These are phyloP conservation scores for Sialia sialis DNA, from an alignment of 2,113 vertebrate genomes.

Conservation along the genomic window DNA sequence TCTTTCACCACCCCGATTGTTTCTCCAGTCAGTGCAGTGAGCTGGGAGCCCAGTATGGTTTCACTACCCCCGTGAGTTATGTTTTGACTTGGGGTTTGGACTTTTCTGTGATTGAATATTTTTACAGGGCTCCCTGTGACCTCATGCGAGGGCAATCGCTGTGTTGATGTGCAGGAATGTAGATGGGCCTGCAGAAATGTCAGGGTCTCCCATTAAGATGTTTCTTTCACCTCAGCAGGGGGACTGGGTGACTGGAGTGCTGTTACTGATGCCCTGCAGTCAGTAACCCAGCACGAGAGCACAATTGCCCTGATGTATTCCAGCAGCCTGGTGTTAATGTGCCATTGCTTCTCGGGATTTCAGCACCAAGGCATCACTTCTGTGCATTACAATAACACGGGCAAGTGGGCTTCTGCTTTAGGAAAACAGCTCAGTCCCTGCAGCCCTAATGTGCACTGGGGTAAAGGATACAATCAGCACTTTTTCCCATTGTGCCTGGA, in stretches of 20 bases:
- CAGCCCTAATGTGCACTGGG: background rate
- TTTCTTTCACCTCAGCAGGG: slow-evolving; percentile 49
- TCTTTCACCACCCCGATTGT: background rate
- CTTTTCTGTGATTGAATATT: slow-evolving; percentile 10
- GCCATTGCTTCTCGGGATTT: slow-evolving; percentile 16
- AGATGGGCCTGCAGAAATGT: slow-evolving; percentile 34
- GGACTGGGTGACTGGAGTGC: background rate
- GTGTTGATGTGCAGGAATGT: slow-evolving; percentile 48
- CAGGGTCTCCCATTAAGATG: slow-evolving; percentile 51
- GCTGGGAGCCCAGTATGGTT: background rate
- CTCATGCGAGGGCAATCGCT: background rate
- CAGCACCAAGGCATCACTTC: slow-evolving; percentile 28
- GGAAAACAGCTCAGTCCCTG: background rate
- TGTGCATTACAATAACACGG: background rate
- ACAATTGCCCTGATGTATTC: background rate
- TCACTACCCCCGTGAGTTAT: background rate
- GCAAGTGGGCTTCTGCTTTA: background rate
- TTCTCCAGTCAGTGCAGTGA: background rate
- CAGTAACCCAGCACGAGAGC: background rate
- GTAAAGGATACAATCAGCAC: background rate
- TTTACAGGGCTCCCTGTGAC: slow-evolving; percentile 4
- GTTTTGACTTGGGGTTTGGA: slow-evolving; percentile 1
- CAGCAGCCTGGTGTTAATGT: slow-evolving; percentile 37
- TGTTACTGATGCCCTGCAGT: background rate
- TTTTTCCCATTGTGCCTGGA: background rate